phyloP scores from a whole-genome alignment of 2,888 invertebrate species.

The Chymomyza fuscimana region DNA sequence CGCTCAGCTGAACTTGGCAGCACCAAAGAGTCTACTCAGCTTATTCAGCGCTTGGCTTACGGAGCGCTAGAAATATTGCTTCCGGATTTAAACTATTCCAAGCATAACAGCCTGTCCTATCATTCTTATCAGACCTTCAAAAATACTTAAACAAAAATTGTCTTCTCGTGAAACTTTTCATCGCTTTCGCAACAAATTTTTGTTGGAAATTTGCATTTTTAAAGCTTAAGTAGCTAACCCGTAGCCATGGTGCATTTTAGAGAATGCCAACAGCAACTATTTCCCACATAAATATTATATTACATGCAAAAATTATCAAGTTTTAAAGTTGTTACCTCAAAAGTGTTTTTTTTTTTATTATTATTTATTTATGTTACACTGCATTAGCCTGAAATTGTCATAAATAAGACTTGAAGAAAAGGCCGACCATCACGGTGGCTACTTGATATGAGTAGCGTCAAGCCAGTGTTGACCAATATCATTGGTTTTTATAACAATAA shows the following conservation, averaged over 20 bases:
- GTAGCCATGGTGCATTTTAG: too few relatives aligned
- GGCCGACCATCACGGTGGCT: background rate
- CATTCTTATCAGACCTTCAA: too few relatives aligned
- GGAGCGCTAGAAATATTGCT: too few relatives aligned
- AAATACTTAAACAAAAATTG: too few relatives aligned
- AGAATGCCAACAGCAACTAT: background rate
- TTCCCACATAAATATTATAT: background rate
- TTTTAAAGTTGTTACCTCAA: background rate
- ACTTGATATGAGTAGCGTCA: slow-evolving; percentile 5
- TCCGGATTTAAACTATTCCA: too few relatives aligned
- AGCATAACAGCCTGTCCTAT: too few relatives aligned
- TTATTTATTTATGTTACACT: background rate
- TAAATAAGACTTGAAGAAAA: background rate
- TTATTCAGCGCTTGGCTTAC: too few relatives aligned
- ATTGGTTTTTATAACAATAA: background rate
- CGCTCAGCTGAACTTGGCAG: too few relatives aligned
- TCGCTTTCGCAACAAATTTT: too few relatives aligned
- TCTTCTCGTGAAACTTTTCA: too few relatives aligned
- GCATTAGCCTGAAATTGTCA: background rate
- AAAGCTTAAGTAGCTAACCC: background rate
- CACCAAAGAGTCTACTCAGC: too few relatives aligned
- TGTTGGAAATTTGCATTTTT: background rate
- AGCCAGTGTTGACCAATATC: background rate
- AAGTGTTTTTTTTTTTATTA: background rate
- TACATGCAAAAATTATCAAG: background rate